A percentile compares a stretch with the other conserved stretches of the same genome.
Evolutionary conservation across 2,888 invertebrate species (phyloP).

Genomic region (Operophtera brumata): DNA sequence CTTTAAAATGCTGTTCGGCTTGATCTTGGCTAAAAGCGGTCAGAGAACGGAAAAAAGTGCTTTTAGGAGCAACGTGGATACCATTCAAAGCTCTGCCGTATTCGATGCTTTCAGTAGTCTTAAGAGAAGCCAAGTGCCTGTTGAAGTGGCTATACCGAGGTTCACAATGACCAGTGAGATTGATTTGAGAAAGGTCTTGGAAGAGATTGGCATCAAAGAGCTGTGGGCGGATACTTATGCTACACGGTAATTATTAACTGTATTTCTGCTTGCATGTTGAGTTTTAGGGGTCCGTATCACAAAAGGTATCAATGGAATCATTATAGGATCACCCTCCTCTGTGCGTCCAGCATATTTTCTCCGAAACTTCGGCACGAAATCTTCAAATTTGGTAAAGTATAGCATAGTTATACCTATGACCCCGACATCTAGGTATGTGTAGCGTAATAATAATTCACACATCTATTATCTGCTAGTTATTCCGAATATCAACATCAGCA

Average conservation of each 20-base stretch:
- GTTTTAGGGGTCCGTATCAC: too few species aligned
- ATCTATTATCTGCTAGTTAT: too few species aligned
- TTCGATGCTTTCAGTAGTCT: conserved; percentile 36
- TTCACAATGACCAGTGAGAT: conserved; percentile 38
- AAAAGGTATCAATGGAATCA: too few species aligned
- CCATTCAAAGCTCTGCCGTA: conserved; percentile 33
- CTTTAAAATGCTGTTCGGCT: conserved; percentile 40
- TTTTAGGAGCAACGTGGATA: conserved; percentile 19
- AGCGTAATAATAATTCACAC: too few species aligned
- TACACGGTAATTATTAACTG: conserved; percentile 32
- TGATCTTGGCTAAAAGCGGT: conserved; percentile 29
- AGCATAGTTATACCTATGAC: too few species aligned
- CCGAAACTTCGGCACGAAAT: too few species aligned
- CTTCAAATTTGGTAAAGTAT: too few species aligned
- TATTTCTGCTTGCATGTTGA: not conserved
- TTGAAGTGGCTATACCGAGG: conserved; percentile 44
- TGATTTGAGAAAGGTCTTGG: conserved; percentile 34
- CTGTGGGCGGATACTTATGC: conserved; percentile 39
- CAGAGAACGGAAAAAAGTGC: too few species aligned
- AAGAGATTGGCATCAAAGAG: conserved; percentile 34
- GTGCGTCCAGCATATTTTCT: too few species aligned
- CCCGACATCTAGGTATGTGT: too few species aligned
- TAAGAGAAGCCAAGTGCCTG: conserved; percentile 36
- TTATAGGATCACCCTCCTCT: too few species aligned
- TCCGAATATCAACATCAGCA: too few species aligned